These are phyloP conservation scores for Enteromius paludinosus DNA, from an alignment of 2,797 vertebrate genomes.

Conservation along the genomic window DNA sequence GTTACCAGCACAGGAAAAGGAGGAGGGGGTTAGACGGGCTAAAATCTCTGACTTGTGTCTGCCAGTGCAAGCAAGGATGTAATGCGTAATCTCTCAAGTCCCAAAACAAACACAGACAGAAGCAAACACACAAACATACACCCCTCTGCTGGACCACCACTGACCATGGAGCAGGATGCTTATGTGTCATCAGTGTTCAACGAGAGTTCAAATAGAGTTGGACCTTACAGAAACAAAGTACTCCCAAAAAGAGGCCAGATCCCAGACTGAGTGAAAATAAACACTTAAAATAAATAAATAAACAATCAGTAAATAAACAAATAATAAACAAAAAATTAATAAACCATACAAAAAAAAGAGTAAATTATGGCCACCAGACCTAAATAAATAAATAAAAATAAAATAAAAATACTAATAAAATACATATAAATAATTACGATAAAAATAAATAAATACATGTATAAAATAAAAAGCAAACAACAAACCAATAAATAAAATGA, in stretches of 20 bases:
- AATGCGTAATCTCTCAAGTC: slow-evolving; percentile 19
- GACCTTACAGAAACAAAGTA: background rate
- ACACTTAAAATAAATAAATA: background rate
- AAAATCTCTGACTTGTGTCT: slow-evolving; percentile 43
- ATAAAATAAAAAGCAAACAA: background rate
- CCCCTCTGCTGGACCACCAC: slow-evolving; percentile 4
- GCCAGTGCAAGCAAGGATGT: slow-evolving; percentile 30
- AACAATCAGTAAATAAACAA: background rate
- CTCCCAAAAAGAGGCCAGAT: background rate
- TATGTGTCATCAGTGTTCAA: background rate
- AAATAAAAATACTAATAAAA: background rate
- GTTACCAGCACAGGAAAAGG: slow-evolving; percentile 48
- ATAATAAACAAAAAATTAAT: background rate
- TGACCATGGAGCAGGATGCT: slow-evolving; percentile 34
- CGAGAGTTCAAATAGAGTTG: background rate
- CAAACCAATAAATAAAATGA: background rate
- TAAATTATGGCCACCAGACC: background rate
- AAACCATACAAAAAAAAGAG: background rate
- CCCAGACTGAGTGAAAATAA: background rate
- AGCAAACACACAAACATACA: slow-evolving; percentile 28
- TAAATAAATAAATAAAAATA: background rate
- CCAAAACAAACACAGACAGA: slow-evolving; percentile 38
- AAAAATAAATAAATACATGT: no score
- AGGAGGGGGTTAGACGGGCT: background rate
- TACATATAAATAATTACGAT: background rate